A percentile compares a stretch with the other conserved stretches of the same genome.
Evolutionary conservation across 2,888 invertebrate species (phyloP).

Genomic region (Orthosia incerta): DNA sequence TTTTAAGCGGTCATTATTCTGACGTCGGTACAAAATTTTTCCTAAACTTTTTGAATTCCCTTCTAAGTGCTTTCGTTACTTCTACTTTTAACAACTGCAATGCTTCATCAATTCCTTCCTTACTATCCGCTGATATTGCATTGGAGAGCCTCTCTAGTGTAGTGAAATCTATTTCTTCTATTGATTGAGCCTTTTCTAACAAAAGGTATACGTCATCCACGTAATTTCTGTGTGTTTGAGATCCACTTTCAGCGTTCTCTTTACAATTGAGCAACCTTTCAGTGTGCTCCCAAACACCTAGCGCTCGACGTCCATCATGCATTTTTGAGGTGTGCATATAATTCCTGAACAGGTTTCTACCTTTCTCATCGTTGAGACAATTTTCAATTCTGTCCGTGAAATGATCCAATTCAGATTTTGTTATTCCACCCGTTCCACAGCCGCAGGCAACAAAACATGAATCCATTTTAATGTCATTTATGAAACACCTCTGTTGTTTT

Average conservation of each 20-base stretch:
- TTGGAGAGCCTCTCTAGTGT: constrained; percentile 83
- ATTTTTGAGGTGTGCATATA: constrained; percentile 87
- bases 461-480: constrained; percentile 84
- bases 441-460: constrained; percentile 88
- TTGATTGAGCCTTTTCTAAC: constrained; percentile 83
- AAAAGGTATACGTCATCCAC: constrained; percentile 80
- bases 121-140: constrained; percentile 80
- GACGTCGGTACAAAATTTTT: constrained; percentile 78
- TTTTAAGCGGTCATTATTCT: constrained; percentile 56
- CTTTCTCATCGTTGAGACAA: constrained; percentile 87
- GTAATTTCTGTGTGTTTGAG: constrained; percentile 75
- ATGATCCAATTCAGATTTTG: constrained; percentile 88
- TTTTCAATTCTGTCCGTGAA: constrained; percentile 90
- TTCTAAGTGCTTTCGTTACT: constrained; percentile 82
- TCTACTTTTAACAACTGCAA: constrained; percentile 83
- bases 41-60: constrained; percentile 84
- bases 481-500: constrained; percentile 69
- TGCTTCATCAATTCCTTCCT: constrained; percentile 79
- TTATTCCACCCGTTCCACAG: constrained; percentile 85
- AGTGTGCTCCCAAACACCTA: constrained; percentile 86
- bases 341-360: constrained; percentile 85
- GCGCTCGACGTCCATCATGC: constrained; percentile 80
- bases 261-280: constrained; percentile 81
- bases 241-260: constrained; percentile 79
- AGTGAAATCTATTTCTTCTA: constrained; percentile 86